Evolutionary conservation across 2,888 invertebrate species (phyloP).

Genomic region (Cacoxenus indagator): DNA sequence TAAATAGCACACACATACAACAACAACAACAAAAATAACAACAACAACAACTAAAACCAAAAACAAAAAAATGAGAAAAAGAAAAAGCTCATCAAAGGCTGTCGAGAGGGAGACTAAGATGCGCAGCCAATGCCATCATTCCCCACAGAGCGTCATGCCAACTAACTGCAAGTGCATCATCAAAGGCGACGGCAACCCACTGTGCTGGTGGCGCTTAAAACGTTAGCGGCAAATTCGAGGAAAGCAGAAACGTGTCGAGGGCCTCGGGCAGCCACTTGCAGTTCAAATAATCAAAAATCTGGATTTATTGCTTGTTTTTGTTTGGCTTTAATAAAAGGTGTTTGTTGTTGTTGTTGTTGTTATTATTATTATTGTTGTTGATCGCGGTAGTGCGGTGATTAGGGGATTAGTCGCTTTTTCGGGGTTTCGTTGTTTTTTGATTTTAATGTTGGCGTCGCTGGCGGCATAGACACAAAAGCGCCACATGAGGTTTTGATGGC

Average conservation of each 20-base stretch:
- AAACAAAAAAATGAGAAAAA: not conserved
- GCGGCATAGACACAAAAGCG: constrained; percentile 68
- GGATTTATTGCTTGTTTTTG: constrained; percentile 64
- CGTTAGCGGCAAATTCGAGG: not conserved
- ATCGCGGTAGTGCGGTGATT: no score
- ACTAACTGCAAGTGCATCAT: constrained; percentile 43
- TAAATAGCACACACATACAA: constrained; percentile 58
- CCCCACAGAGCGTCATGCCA: not conserved
- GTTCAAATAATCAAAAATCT: constrained; percentile 31
- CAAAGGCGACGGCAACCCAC: constrained; percentile 57
- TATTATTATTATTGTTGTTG: no score
- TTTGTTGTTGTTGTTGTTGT: constrained; percentile 15
- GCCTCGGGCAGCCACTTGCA: constrained; percentile 47
- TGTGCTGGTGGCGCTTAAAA: constrained; percentile 62
- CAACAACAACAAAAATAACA: constrained; percentile 16
- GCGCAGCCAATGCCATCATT: not conserved
- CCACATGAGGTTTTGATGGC: constrained; percentile 54
- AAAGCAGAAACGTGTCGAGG: not conserved
- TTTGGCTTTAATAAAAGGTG: constrained; percentile 42
- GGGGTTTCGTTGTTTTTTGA: not conserved
- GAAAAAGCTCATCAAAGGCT: not conserved
- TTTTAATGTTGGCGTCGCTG: constrained; percentile 24
- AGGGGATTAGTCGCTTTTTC: not conserved
- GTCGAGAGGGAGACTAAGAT: not conserved
- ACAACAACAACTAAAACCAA: constrained; percentile 12